Conservation (phyloP, 2,113 vertebrate species). For the Ophiodon elongatus region DNA sequence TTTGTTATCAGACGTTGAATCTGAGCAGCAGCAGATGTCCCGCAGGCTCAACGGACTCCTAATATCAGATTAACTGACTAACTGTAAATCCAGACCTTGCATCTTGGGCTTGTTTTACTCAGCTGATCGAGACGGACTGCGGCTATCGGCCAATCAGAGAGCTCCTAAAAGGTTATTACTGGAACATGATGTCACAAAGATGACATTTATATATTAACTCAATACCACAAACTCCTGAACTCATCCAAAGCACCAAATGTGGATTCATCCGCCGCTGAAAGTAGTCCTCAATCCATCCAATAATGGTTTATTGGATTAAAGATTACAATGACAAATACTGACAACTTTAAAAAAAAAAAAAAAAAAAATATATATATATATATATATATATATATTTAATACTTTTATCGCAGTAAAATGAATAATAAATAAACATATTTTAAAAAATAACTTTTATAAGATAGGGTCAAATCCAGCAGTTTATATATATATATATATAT, state of each 20-base stretch:
- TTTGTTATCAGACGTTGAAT: not conserved
- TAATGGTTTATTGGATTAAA: not conserved
- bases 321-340: too few relatives aligned
- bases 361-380: too few relatives aligned
- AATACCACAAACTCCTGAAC: not conserved
- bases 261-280: not conserved
- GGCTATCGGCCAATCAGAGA: constrained; percentile 35
- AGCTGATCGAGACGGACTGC: not conserved
- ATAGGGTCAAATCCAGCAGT: not conserved
- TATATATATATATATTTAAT: too few relatives aligned
- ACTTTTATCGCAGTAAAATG: not conserved
- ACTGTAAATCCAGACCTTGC: not conserved
- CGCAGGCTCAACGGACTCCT: constrained; percentile 12
- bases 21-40: constrained; percentile 55
- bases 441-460: not conserved
- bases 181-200: not conserved
- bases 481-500: not conserved
- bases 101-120: constrained; percentile 35
- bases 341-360: too few relatives aligned
- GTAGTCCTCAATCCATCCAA: not conserved
- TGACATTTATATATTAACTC: not conserved
- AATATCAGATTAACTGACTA: constrained; percentile 53
- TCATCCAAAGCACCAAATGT: too few relatives aligned
- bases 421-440: too few relatives aligned
- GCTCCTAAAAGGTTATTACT: constrained; percentile 3